These are phyloP conservation scores for Lophotriccus pileatus DNA, from an alignment of 2,797 vertebrate species.

Conservation along the genomic window DNA sequence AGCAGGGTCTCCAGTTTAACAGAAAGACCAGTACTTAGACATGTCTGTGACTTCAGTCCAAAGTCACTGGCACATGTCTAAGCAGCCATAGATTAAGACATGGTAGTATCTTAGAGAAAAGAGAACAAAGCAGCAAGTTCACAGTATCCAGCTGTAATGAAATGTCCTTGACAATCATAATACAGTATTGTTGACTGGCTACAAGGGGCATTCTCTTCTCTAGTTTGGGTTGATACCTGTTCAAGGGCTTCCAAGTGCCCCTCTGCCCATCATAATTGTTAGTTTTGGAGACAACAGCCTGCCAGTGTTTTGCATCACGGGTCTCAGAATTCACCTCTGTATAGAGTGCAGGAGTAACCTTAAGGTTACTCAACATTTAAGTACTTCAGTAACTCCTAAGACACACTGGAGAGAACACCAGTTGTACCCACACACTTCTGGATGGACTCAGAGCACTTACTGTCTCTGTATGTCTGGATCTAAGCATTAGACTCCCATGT, in stretches of 20 bases:
- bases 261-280: fast-evolving
- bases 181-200: neutral
- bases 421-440: neutral
- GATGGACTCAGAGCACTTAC: neutral
- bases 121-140: neutral
- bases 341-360: fast-evolving
- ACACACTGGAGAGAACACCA: neutral
- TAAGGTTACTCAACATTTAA: neutral
- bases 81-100: neutral
- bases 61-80: neutral
- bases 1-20: neutral
- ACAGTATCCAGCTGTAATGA: neutral
- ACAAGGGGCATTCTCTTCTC: neutral
- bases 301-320: too few species aligned
- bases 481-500: neutral
- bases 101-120: neutral
- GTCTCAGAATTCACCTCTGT: neutral
- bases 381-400: neutral
- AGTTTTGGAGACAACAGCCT: neutral
- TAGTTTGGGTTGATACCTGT: neutral
- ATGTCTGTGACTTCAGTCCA: neutral
- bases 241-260: neutral
- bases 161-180: neutral
- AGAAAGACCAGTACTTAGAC: neutral
- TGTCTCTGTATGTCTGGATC: neutral